Conservation (phyloP, 2,888 invertebrate genomes). For the Cremastinae sp. region DNA sequence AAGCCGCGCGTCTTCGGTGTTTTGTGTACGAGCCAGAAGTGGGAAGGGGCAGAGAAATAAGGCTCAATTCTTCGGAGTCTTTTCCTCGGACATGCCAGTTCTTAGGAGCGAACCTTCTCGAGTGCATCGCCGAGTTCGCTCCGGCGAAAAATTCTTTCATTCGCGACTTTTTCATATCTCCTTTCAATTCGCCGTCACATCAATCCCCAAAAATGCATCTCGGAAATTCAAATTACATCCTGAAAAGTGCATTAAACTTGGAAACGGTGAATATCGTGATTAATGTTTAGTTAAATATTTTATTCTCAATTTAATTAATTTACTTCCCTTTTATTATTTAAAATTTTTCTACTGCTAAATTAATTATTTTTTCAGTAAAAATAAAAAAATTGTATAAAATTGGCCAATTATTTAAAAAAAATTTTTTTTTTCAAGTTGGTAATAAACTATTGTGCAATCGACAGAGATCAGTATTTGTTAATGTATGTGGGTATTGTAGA, state of each 20-base stretch:
- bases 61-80: conserved; percentile 57
- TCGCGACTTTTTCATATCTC: conserved; percentile 55
- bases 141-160: not conserved
- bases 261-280: too few relatives aligned
- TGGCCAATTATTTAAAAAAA: not conserved
- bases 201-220: too few relatives aligned
- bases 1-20: conserved; percentile 67
- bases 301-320: not conserved
- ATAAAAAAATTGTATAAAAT: too few relatives aligned
- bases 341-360: not conserved
- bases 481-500: not conserved
- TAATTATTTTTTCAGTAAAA: too few relatives aligned
- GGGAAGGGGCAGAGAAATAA: conserved; percentile 35
- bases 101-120: conserved; percentile 56
- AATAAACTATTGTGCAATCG: conserved; percentile 5
- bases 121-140: conserved; percentile 60
- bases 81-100: too few relatives aligned
- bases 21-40: conserved; percentile 19
- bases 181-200: too few relatives aligned
- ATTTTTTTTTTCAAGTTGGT: not conserved
- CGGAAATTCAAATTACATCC: too few relatives aligned
- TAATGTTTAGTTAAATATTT: too few relatives aligned
- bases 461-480: not conserved
- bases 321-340: not conserved
- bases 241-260: too few relatives aligned